Percentiles rank a stretch among this genome's conserved stretches.
Evolutionary conservation across 2,797 vertebrate species (phyloP).

Genomic region (Sebastiscus albofasciatus): DNA sequence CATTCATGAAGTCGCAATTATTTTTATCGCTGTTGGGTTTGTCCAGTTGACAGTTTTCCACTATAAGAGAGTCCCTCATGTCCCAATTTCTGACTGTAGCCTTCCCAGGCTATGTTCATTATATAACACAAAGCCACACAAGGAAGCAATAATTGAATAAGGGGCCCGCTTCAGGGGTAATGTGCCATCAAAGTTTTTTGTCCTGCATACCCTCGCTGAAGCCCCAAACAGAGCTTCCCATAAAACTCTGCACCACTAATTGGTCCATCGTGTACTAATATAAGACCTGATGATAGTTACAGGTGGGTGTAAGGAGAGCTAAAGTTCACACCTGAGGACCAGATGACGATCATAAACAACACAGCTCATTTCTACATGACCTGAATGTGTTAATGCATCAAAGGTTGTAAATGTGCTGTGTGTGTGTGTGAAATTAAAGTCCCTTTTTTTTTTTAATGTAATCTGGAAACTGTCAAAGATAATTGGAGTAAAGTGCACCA

Average conservation of each 20-base stretch:
- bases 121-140: constrained; percentile 58
- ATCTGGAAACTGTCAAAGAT: constrained; percentile 39
- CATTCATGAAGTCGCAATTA: constrained; percentile 25
- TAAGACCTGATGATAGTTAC: constrained; percentile 35
- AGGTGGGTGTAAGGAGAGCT: constrained; percentile 24
- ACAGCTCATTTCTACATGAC: not conserved
- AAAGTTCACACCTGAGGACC: constrained; percentile 60
- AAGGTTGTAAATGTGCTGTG: constrained; percentile 10
- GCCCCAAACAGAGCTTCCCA: constrained; percentile 10
- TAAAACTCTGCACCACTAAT: constrained; percentile 57
- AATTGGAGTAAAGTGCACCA: constrained; percentile 26
- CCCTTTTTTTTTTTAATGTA: constrained; percentile 15
- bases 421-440: constrained; percentile 33
- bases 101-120: constrained; percentile 22
- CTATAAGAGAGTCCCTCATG: constrained; percentile 15
- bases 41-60: constrained; percentile 43
- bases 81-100: constrained; percentile 25
- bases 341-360: constrained; percentile 19
- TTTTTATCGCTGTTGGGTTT: constrained; percentile 14
- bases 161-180: constrained; percentile 49
- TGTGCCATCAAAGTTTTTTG: constrained; percentile 47
- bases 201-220: constrained; percentile 1
- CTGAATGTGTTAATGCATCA: constrained; percentile 5
- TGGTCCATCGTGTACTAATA: constrained; percentile 36
- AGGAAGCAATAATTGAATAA: constrained; percentile 66